Evolutionary conservation across 2,888 invertebrate species (phyloP), one percentile per base, ranked within the genome.

Genomic region (Lutraria lutraria): DNA sequence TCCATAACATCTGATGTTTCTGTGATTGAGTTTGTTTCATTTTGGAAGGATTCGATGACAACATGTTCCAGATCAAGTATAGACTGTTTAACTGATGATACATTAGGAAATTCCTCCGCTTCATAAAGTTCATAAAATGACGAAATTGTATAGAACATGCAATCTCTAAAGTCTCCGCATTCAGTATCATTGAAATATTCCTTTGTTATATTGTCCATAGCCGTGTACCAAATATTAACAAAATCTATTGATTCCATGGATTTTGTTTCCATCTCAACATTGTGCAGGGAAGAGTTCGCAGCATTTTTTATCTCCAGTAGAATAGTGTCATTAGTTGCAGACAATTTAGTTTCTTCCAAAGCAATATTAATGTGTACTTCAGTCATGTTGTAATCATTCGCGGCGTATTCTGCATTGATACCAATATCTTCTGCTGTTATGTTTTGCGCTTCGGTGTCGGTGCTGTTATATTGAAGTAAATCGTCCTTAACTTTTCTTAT

Each of bases 111-210:
- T 8, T 76, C 29, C 60, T 90, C 90, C 19, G 81, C 60, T 43
- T 72, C 56, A 53, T 90, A 88, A 3, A 90, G 43, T n/a, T 79
- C 87, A 72, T 88, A 87, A 52, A 90, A 82, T 12, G 79, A 29
- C 16, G 88, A 68, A 15, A 88, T 76, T 3, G 90, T 72, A 60
- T 82, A 89, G 16, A 87, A 87, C 4, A 87, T 29, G 25, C 90
- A 90, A 53, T 90, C 90, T 25, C 80, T 80, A 53, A 90, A 90
- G 15, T 52, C 85, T 6, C 21, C 54, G 82, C 90, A 90, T 43
- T 88, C 83, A 15, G 60, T 52, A 34, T 82, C 83, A 60, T 82
- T 52, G 21, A 90, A 90, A 60, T 68, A 87, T 1, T 52, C 54
- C 0, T 25, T 34, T 52, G 85, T 85, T 19, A 52, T 31, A 31